Evolutionary conservation across 2,888 invertebrate species (phyloP), one percentile per base, ranked within the genome.

Genomic region (Drosophila buzzatii): DNA sequence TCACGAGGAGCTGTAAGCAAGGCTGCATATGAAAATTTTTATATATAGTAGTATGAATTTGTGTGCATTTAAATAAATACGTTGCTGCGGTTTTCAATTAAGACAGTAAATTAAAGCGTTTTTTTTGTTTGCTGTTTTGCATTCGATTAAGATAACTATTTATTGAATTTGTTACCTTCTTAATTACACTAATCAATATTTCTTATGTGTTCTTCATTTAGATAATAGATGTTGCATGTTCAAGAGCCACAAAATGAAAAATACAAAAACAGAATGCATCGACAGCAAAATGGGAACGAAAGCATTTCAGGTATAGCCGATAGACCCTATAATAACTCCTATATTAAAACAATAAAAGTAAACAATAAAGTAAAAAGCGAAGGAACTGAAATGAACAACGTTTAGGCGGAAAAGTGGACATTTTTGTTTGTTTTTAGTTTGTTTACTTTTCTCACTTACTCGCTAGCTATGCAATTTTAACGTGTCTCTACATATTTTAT

Each of bases 1-100:
- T 55, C 97, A 97, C 90, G 96, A 96, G 39, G 97, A 97, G 93
- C 93, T 97, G 90, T 97, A 96, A 95, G 51, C 45, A 56, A 52
- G 41, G 37, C 47, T 71, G 44, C 33, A 51, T 60, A 42, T 60
- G 59, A 53, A 23, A 23, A 63, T 45, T 53, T 56, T 52, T 76
- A 47, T 71, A 47, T 60, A 55, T 64, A 53, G 61, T 73, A 70
- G 70, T 76, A 78, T 62, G 52, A 76, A 85, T 64, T 78, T 60
- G 56, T 64, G 64, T 42, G 61, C 62, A 65, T 52, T 69, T 66
- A 70, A 74, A 53, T 64, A 63, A 60, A 56, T 10, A 67, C 44
- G 33, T 42, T 31, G 9, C 16, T 39, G 70, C 45, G 56, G 45
- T 41, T 47, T 33, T 53, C 23, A 62, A 60, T 64, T 63, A 49